Evolutionary conservation across 2,113 vertebrate genomes (phyloP).

Genomic region (Tiliqua scincoides): DNA sequence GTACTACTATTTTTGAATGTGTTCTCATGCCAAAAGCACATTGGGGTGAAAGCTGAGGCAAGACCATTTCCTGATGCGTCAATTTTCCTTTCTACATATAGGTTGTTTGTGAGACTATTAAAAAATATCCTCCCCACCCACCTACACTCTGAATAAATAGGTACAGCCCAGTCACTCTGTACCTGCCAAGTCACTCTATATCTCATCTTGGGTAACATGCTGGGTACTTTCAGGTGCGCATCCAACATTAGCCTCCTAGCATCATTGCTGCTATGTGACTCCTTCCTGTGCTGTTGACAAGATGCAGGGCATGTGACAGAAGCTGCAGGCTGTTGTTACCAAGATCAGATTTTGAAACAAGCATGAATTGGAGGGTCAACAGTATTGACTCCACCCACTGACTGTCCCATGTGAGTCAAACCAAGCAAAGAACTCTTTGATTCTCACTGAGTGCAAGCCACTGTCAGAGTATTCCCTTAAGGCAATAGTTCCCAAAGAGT

Average conservation of each 20-base stretch:
- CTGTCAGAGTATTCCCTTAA: no score
- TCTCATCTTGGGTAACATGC: background rate
- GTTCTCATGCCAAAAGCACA: background rate
- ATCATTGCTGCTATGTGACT: background rate
- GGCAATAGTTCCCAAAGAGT: no score
- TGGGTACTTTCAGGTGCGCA: background rate
- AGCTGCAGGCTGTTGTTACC: background rate
- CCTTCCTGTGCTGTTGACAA: background rate
- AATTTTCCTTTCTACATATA: no score
- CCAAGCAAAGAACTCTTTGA: no score
- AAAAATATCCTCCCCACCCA: background rate
- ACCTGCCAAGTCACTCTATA: background rate
- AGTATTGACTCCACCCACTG: background rate
- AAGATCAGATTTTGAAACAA: background rate
- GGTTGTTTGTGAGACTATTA: no score
- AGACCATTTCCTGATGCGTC: no score
- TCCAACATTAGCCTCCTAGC: background rate
- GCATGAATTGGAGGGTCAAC: background rate
- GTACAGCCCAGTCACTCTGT: background rate
- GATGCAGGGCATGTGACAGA: background rate
- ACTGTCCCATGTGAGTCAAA: no score
- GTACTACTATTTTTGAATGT: background rate
- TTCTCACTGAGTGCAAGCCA: no score
- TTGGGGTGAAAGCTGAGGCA: background rate
- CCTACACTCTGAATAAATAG: no score